These are phyloP conservation scores for Pollenia angustigena DNA, from an alignment of 2,888 invertebrate genomes.

Conservation along the genomic window DNA sequence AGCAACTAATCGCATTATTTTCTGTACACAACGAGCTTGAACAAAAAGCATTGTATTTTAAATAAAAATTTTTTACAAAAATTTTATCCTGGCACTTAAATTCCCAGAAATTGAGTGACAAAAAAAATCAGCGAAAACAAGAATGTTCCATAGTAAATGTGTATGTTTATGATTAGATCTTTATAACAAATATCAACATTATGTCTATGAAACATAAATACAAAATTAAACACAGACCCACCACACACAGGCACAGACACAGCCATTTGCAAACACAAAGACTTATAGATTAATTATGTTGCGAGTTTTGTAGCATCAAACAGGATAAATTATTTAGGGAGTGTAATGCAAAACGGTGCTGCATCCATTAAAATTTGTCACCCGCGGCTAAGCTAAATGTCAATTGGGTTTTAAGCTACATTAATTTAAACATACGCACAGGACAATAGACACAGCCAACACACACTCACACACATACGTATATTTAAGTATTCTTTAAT, in stretches of 20 bases:
- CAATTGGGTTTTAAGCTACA: constrained; percentile 76
- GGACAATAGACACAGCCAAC: background rate
- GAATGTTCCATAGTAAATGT: background rate
- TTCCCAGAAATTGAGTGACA: constrained; percentile 31
- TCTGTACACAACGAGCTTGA: too few species aligned
- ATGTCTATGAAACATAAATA: constrained; percentile 49
- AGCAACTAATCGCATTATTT: too few species aligned
- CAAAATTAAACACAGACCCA: constrained; percentile 34
- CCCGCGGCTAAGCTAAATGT: constrained; percentile 83
- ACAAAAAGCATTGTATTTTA: too few species aligned
- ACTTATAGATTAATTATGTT: constrained; percentile 51
- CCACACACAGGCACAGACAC: background rate
- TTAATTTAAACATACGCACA: constrained; percentile 66
- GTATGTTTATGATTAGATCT: constrained; percentile 63
- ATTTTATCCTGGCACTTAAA: constrained; percentile 19
- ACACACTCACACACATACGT: background rate
- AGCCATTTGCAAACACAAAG: background rate
- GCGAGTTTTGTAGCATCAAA: constrained; percentile 28
- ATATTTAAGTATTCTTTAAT: constrained; percentile 62
- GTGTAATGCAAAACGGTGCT: constrained; percentile 64
- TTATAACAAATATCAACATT: constrained; percentile 67
- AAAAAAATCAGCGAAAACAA: constrained; percentile 22
- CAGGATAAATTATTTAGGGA: constrained; percentile 70
- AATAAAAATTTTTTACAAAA: background rate
- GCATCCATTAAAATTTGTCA: constrained; percentile 83